Conservation (phyloP, 2,888 invertebrate species). For the Mylabris sibirica region DNA sequence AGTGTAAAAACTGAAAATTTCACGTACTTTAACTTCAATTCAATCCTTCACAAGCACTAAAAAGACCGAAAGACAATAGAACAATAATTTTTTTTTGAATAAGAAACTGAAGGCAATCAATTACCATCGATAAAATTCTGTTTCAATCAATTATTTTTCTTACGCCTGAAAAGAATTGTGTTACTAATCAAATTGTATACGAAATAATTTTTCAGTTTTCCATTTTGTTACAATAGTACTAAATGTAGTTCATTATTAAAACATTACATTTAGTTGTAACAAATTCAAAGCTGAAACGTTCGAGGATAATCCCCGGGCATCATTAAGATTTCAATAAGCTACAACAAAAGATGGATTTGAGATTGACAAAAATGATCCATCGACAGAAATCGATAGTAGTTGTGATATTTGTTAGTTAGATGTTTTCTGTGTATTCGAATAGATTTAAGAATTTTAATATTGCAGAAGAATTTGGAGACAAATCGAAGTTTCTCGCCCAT, state of each 20-base stretch:
- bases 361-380: too few relatives aligned
- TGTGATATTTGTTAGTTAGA: too few relatives aligned
- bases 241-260: not conserved
- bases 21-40: not conserved
- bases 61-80: not conserved
- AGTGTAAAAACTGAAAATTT: not conserved
- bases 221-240: not conserved
- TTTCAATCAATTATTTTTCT: not conserved
- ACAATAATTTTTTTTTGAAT: slow-evolving; percentile 1
- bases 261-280: not conserved
- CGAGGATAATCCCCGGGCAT: not conserved
- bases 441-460: too few relatives aligned
- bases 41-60: not conserved
- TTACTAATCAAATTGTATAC: not conserved
- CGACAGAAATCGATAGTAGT: too few relatives aligned
- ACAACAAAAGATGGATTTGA: not conserved
- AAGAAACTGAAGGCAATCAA: slow-evolving; percentile 5
- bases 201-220: not conserved
- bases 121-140: not conserved
- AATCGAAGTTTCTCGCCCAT: too few relatives aligned
- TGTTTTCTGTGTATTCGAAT: too few relatives aligned
- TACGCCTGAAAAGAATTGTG: not conserved
- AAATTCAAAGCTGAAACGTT: not conserved
- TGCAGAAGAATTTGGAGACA: too few relatives aligned
- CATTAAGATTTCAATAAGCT: not conserved